Evolutionary conservation across 35 echinoderm and acorn worm species (phyloP).

Genomic region (Patiria miniata): DNA sequence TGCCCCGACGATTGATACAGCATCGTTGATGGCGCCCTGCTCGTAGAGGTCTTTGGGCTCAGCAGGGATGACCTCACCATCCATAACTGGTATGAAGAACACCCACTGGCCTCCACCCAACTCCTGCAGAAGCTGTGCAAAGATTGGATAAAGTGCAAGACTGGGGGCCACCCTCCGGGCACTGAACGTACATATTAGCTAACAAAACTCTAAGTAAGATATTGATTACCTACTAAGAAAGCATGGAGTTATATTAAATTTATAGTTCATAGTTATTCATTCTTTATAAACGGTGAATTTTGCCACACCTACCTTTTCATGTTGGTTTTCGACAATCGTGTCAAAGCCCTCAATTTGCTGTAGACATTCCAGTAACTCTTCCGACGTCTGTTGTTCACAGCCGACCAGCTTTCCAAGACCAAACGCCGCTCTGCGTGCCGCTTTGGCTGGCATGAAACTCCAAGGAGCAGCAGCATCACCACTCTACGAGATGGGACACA

Average conservation of each 20-base stretch:
- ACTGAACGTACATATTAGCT: too few relatives aligned
- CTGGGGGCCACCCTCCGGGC: too few relatives aligned
- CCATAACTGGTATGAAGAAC: background rate
- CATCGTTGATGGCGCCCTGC: slow-evolving; percentile 14
- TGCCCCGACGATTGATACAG: background rate
- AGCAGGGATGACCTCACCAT: background rate
- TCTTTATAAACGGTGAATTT: too few relatives aligned
- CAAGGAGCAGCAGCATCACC: slow-evolving; percentile 59
- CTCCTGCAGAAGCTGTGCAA: background rate
- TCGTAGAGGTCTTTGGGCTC: background rate
- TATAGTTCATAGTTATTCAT: too few relatives aligned
- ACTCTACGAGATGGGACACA: slow-evolving; percentile 34
- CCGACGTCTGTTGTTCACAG: slow-evolving; percentile 44
- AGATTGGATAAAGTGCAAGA: too few relatives aligned
- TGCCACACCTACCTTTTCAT: background rate
- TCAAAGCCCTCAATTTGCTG: background rate
- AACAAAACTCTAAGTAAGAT: too few relatives aligned
- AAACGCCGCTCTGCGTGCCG: slow-evolving; percentile 32
- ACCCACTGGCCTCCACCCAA: background rate
- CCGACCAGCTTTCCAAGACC: slow-evolving; percentile 50
- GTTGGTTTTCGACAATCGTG: background rate
- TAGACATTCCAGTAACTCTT: slow-evolving; percentile 56
- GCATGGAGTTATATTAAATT: too few relatives aligned
- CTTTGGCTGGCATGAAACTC: slow-evolving; percentile 30
- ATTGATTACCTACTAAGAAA: too few relatives aligned